Conservation (phyloP, 2,113 vertebrate genomes). For the Passer domesticus region DNA sequence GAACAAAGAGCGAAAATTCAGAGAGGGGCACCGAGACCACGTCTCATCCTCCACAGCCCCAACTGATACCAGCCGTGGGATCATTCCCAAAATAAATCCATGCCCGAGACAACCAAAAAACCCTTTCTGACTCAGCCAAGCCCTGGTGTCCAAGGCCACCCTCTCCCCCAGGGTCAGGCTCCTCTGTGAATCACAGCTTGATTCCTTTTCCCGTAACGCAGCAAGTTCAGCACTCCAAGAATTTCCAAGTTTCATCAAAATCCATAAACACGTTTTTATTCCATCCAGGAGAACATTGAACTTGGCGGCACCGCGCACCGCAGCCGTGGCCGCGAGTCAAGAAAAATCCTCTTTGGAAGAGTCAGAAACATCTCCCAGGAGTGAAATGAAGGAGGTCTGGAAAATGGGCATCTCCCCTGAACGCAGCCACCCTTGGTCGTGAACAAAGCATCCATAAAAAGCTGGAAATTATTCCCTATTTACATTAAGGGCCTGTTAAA, state of each 20-base stretch:
- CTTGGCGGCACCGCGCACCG: constrained; percentile 19
- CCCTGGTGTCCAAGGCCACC: background rate
- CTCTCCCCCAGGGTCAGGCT: background rate
- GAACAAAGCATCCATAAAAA: background rate
- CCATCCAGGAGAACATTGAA: constrained; percentile 36
- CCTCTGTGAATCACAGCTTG: background rate
- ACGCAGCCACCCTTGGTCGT: background rate
- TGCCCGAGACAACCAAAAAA: background rate
- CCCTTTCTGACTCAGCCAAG: background rate
- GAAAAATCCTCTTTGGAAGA: constrained; percentile 38
- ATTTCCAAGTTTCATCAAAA: constrained; percentile 17
- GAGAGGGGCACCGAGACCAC: background rate
- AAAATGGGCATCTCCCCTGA: background rate
- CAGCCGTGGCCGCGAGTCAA: constrained; percentile 5
- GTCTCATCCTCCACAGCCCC: background rate
- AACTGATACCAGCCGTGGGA: background rate
- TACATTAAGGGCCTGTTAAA: background rate
- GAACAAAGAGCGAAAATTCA: background rate
- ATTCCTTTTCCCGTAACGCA: constrained; percentile 21
- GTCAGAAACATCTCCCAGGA: background rate
- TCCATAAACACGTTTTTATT: constrained; percentile 36
- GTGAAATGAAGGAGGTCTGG: background rate
- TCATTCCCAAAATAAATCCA: background rate
- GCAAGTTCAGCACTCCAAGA: background rate
- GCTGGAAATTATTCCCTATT: background rate